Conservation (phyloP, 2,113 vertebrate genomes). For the human region GRCh38 chr21:43354501-43355000, state of each 20-base stretch:
- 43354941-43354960: accelerated
- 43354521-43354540: not conserved
- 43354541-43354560: no score
- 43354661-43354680: no score
- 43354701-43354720: accelerated
- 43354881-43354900: not conserved
- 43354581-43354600: not conserved
- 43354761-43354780: no score
- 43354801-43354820: not conserved
- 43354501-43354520: not conserved
- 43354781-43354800: not conserved
- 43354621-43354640: not conserved
- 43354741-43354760: accelerated
- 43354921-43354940: not conserved
- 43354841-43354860: accelerated
- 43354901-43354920: not conserved
- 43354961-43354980: no score
- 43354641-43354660: not conserved
- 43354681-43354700: not conserved
- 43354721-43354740: not conserved
- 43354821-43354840: accelerated
- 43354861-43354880: not conserved
- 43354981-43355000: accelerated
- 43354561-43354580: accelerated
- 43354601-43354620: not conserved